phyloP scores from a whole-genome alignment of 2,888 invertebrate species.

The Brenthis ino region DNA sequence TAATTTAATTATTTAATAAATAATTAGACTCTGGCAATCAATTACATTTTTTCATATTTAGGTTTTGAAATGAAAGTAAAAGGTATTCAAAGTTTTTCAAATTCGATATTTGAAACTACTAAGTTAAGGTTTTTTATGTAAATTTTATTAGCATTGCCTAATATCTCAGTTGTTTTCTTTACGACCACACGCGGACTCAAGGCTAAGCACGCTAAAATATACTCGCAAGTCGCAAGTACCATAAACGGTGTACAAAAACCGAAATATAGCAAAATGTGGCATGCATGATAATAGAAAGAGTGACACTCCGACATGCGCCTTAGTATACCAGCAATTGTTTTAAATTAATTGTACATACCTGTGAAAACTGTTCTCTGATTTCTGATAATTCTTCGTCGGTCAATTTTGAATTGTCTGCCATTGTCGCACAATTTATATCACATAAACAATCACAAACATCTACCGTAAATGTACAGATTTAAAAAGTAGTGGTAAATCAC shows the following conservation, averaged over 20 bases:
- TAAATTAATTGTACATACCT: slow-evolving; percentile 71
- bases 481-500: slow-evolving; percentile 48
- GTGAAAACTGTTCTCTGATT: slow-evolving; percentile 88
- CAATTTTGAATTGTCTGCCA: slow-evolving; percentile 82
- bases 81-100: neutral
- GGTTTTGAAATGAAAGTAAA: neutral
- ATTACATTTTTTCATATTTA: too few relatives aligned
- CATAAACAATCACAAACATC: slow-evolving; percentile 71
- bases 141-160: slow-evolving; percentile 5
- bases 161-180: neutral
- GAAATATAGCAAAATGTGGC: slow-evolving; percentile 37
- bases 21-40: too few relatives aligned
- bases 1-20: too few relatives aligned
- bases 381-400: slow-evolving; percentile 88
- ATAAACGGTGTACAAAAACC: neutral
- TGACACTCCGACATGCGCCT: slow-evolving; percentile 19
- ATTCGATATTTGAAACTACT: neutral
- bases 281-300: slow-evolving; percentile 5
- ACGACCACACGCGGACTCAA: slow-evolving; percentile 55
- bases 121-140: neutral
- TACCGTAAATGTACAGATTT: slow-evolving; percentile 47
- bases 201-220: slow-evolving; percentile 41
- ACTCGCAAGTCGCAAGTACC: slow-evolving; percentile 22
- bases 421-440: slow-evolving; percentile 65
- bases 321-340: slow-evolving; percentile 21